phyloP scores from a whole-genome alignment of 2,113 vertebrate genomes.

The Alces alces region DNA sequence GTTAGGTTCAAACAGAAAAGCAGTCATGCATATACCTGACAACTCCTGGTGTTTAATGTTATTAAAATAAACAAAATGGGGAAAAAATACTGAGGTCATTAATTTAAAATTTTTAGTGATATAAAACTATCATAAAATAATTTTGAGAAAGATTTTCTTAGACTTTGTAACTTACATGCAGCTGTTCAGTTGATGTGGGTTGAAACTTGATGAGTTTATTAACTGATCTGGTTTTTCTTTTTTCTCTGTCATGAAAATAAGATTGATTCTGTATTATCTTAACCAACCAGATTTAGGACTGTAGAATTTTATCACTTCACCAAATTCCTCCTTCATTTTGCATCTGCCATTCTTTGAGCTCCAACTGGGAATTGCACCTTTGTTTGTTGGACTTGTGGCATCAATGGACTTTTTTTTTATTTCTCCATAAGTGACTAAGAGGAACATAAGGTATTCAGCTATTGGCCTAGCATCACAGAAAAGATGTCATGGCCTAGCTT shows the following conservation, averaged over 20 bases:
- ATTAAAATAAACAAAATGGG: not conserved
- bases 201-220: slow-evolving; percentile 9
- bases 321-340: not conserved
- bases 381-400: not conserved
- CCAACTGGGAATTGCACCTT: not conserved
- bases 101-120: not conserved
- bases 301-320: not conserved
- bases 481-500: not conserved
- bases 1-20: not conserved
- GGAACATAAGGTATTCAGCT: not conserved
- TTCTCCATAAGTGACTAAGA: not conserved
- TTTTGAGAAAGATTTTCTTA: not conserved
- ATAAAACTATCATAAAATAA: not conserved
- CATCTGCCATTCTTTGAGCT: too few species aligned
- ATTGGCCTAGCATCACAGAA: not conserved
- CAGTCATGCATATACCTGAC: not conserved
- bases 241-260: not conserved
- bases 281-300: not conserved
- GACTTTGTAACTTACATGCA: not conserved
- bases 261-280: not conserved
- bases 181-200: not conserved
- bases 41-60: not conserved
- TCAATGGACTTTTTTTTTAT: not conserved
- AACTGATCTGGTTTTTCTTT: not conserved
- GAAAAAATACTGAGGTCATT: not conserved